Base-by-base conservation (phyloP, 2,797 vertebrate genomes). In the Lithobates pipiens region DNA sequence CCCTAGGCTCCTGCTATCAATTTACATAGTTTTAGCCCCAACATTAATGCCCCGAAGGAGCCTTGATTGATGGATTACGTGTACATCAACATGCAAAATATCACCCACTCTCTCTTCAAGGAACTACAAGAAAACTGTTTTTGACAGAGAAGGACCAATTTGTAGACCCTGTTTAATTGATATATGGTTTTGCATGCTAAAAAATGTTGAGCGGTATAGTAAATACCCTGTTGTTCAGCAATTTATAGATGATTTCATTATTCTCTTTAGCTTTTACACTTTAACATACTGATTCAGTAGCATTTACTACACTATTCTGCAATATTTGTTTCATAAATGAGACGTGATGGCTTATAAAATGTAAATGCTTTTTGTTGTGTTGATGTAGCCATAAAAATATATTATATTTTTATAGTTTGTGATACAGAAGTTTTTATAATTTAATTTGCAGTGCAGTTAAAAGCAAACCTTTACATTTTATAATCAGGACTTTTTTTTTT, bases 361-460 rank as follows among this genome's bases (percentile, higher is more conserved):
- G 5, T 36, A 82, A 82, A 82, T 82, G 71, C 63, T 74, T 69
- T 54, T 82, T 82, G 69, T 82, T 82, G 71, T 80, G 78, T 71
- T 80, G 65, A 50, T 50, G 44, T 75, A 25, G 50, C 70, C 39
- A 75, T 65, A 73, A 82, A 82, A 82, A 82, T 74, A 29, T 32
- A 82, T 75, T 57, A 21, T 77, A 77, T 63, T 77, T 76, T 83
- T 83, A 83, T 83, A 68, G 63, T 77, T 69, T 77, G 44, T 42
- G 27, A 39, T 71, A 32, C 46, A 27, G 32, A 81, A 44, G 65
- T 76, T 70, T n/a, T 77, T 10, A 36, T 83, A 76, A 76, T 76
- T 83, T 69, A 76, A 83, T 76, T 68, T 83, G 57, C 71, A 65
- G 34, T 25, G 70, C 36, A 3, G 57, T 82, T 81, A 61, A 75